Percentiles rank a stretch among this genome's conserved stretches.
phyloP scores from a whole-genome alignment of 2,888 invertebrate species.

The Neoaliturus tenellus region DNA sequence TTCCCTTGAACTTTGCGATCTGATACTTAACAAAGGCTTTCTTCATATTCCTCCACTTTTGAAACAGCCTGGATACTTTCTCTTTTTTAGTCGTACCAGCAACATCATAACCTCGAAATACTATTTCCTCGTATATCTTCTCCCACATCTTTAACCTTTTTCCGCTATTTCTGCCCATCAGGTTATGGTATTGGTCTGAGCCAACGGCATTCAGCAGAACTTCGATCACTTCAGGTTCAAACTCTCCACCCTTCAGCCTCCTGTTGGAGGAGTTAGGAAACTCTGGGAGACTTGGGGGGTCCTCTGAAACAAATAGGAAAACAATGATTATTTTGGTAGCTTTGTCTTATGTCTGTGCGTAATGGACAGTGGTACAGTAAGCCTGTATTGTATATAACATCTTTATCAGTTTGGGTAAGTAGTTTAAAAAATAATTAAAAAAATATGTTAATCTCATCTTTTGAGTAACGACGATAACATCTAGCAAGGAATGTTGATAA shows the following conservation, averaged over 20 bases:
- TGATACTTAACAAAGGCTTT: background rate
- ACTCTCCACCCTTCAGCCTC: background rate
- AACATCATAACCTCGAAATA: background rate
- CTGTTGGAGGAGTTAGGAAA: background rate
- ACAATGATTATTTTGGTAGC: background rate
- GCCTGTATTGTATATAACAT: too few species aligned
- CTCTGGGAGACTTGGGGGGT: background rate
- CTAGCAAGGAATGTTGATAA: too few species aligned
- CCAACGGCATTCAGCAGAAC: background rate
- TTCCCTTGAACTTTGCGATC: background rate
- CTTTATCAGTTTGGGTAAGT: too few species aligned
- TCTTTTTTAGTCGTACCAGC: background rate
- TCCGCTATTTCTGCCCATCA: background rate
- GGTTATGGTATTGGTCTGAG: constrained; percentile 1
- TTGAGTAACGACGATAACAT: too few species aligned
- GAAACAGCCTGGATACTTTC: background rate
- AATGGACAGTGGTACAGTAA: too few species aligned
- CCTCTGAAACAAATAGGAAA: background rate
- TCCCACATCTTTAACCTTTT: background rate
- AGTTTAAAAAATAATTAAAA: too few species aligned
- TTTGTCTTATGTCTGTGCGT: too few species aligned
- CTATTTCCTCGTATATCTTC: background rate
- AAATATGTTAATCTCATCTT: too few species aligned
- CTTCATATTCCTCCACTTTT: constrained; percentile 35
- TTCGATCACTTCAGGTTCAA: background rate